Conservation (phyloP, 2,797 vertebrate genomes). For the Ataeniobius toweri region DNA sequence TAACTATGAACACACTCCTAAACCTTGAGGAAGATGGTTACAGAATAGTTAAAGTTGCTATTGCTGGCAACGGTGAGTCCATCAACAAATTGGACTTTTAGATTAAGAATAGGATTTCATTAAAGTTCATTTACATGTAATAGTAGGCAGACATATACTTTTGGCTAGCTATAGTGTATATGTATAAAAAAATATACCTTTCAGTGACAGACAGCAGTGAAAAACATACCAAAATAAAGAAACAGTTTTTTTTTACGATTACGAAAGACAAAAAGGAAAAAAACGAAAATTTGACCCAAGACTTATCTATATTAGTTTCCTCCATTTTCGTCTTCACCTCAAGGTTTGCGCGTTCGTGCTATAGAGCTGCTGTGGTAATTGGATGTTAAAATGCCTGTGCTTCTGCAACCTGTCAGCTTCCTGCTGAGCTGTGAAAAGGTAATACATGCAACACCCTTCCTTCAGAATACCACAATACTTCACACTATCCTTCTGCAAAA, state of each 20-base stretch:
- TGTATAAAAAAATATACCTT: no score
- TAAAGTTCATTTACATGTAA: no score
- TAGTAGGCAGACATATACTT: no score
- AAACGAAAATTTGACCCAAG: slow-evolving; percentile 36
- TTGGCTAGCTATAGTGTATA: no score
- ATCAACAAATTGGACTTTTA: no score
- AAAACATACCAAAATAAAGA: slow-evolving; percentile 7
- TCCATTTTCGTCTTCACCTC: slow-evolving; percentile 58
- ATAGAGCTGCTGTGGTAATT: slow-evolving; percentile 67
- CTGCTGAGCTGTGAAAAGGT: slow-evolving; percentile 73
- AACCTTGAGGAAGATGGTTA: no score
- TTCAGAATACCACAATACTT: slow-evolving; percentile 24
- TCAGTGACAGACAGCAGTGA: background rate
- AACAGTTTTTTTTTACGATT: background rate
- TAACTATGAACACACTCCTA: no score
- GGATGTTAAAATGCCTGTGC: slow-evolving; percentile 73
- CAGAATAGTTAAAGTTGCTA: no score
- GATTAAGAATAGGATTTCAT: no score
- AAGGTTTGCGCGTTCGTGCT: slow-evolving; percentile 51
- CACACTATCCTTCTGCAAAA: slow-evolving; percentile 46
- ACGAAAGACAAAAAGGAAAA: slow-evolving; percentile 10
- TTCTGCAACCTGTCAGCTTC: slow-evolving; percentile 73
- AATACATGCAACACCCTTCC: slow-evolving; percentile 56
- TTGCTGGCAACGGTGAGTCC: no score
- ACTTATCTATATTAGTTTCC: slow-evolving; percentile 21